Evolutionary conservation across 2,888 invertebrate species (phyloP).

Genomic region (Prionchulus punctatus): DNA sequence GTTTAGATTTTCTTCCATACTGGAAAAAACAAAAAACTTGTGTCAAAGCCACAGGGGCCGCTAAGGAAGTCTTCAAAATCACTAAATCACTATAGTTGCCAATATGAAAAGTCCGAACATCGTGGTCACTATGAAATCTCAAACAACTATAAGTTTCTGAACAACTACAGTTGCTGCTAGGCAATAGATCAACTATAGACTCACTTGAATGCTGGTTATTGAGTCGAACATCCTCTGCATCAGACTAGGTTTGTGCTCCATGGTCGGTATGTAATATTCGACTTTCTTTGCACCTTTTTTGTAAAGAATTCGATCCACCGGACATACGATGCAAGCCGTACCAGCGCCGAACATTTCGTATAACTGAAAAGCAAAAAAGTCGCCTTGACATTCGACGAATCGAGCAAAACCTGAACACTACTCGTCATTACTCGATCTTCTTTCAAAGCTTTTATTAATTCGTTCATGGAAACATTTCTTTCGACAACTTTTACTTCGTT

Average conservation of each 20-base stretch:
- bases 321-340: conserved; percentile 85
- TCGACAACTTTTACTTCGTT: conserved; percentile 65
- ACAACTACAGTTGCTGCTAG: too few species aligned
- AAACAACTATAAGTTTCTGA: too few species aligned
- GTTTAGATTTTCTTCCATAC: too few species aligned
- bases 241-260: conserved; percentile 52
- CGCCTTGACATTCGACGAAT: neutral
- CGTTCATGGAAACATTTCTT: conserved; percentile 63
- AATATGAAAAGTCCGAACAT: too few species aligned
- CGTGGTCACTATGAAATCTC: too few species aligned
- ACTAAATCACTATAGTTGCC: too few species aligned
- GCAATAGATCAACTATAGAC: too few species aligned
- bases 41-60: too few species aligned
- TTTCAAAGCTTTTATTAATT: conserved; percentile 52
- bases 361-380: neutral
- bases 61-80: too few species aligned
- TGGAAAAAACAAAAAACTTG: too few species aligned
- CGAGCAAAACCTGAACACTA: too few species aligned
- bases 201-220: conserved; percentile 66
- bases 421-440: conserved; percentile 65
- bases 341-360: conserved; percentile 94
- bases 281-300: conserved; percentile 39
- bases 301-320: conserved; percentile 69
- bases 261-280: conserved; percentile 38
- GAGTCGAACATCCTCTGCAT: conserved; percentile 55